Base-by-base conservation (phyloP, 2,797 vertebrate species). In the Phaenicophaeus curvirostris region DNA sequence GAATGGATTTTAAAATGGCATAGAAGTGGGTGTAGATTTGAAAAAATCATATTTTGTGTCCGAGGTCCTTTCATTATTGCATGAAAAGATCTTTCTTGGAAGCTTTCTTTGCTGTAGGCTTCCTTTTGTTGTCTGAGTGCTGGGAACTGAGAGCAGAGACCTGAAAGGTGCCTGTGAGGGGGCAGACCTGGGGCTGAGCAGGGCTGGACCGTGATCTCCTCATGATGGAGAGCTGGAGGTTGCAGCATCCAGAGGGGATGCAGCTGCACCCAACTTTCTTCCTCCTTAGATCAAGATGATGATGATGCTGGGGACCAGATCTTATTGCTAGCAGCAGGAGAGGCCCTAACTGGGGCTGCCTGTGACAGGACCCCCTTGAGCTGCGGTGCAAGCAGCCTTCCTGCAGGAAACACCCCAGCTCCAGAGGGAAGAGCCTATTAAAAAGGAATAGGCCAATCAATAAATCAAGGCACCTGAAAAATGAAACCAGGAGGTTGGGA, bases 391-490 rank as follows among this genome's bases (percentile, higher is more conserved):
- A 8, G 66, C 48, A 21, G 37, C 53, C 33, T 28, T 30, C 51
- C 85, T 1, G 1, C 44, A 20, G 72, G 61, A 71, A 59, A 42
- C 25, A 7, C 79, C 65, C 59, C 2, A 3, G 39, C 85, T 62
- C 66, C 0, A 0, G 18, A 6, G 2, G 87, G 14, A 42, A 79
- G 62, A 79, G 58, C 85, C 95, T 51, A 59, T 93, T 92, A 92
- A 91, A 94, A 83, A 54, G 69, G 93, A 95, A 95, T 85, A 92
- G 92, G 77, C 77, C 84, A 14, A 90, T 85, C 93, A 87, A 92
- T 96, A 97, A 97, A 97, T 97, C 96, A 98, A 90, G 73, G 81
- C 90, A 84, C 91, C 85, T 90, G 96, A 79, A 86, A 95, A 95
- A 77, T 28, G 92, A 96, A 95, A 87, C 82, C 15, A 1, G 44